Evolutionary conservation across 35 echinoderm and acorn worm genomes (phyloP), one percentile per base, ranked within the genome.

Genomic region (Acanthaster planci): DNA sequence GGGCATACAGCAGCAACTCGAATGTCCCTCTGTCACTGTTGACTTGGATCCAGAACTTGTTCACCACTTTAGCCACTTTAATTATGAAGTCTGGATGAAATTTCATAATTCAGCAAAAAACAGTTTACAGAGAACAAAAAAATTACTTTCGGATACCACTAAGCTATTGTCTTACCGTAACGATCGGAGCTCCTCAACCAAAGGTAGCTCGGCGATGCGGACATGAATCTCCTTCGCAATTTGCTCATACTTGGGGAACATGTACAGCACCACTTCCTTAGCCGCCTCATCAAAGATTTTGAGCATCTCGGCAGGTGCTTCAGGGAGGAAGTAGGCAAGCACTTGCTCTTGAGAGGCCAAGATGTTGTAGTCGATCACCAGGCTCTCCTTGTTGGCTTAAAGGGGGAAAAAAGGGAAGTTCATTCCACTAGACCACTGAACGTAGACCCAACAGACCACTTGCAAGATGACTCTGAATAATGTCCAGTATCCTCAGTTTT

Each of bases 181-280:
- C 21, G 95, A 94, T 27, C 95, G 83, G 18, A 98, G 89, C 76
- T 98, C 95, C 79, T 98, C 95, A 10, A 98, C 95, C 17, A 98
- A 55, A 5, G 95, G 95, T 12, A 98, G 54, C 78, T 98, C 95
- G 37, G 95, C 95, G 78, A 98, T 98, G 37, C 95, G 80, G 37
- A 98, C 95, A 86, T 98, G 95, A 31, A 98, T 97, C 76, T 94
- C 95, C 40, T 98, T 98, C 40, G 95, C 92, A 39, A 98, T 98
- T 60, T 90, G 88, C 77, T 93, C 91, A 51, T 98, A 98, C 76
- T 89, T 93, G 4, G 92, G 95, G 78, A 93, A 98, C 95, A 98
- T 98, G 19, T 80, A 67, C 42, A 98, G 88, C 19, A 98, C 95
- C 15, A 98, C 92, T 34, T 98, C 92, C 52, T 98, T 98, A 1